phyloP scores from a whole-genome alignment of 2,113 vertebrate species.

The Bufo gargarizans region DNA sequence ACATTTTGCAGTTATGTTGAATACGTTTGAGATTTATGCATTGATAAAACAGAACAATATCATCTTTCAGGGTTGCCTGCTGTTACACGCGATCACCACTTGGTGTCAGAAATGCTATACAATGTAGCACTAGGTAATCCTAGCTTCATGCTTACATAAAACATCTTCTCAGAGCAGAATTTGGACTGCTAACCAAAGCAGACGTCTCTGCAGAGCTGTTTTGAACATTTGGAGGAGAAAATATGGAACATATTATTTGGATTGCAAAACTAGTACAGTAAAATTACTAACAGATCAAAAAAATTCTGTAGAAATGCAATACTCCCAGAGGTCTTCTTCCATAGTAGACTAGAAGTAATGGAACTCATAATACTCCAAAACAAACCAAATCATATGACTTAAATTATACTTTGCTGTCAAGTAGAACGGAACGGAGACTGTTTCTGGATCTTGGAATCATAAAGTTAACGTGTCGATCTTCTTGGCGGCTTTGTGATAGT shows the following conservation, averaged over 20 bases:
- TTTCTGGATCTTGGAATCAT: constrained; percentile 11
- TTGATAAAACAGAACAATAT: no score
- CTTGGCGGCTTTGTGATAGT: constrained; percentile 15
- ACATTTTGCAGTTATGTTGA: not conserved
- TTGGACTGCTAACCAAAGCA: constrained; percentile 29
- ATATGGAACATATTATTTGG: constrained; percentile 58
- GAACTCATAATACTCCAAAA: constrained; percentile 53
- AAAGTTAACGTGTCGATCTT: constrained; percentile 27
- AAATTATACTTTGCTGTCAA: constrained; percentile 29
- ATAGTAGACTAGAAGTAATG: constrained; percentile 27
- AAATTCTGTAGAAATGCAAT: constrained; percentile 41
- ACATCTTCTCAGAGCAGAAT: constrained; percentile 25
- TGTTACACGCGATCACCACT: constrained; percentile 33
- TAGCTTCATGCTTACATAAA: not conserved
- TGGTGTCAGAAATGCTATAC: constrained; percentile 51
- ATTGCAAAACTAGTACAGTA: constrained; percentile 31
- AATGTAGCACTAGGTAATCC: not conserved
- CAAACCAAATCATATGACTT: constrained; percentile 30
- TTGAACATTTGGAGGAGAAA: constrained; percentile 54
- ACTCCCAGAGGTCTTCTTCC: constrained; percentile 42
- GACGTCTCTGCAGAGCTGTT: constrained; percentile 36
- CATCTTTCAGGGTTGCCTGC: not conserved
- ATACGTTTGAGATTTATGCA: no score
- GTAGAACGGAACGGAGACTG: constrained; percentile 21
- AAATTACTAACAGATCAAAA: constrained; percentile 52